phyloP scores from a whole-genome alignment of 2,113 vertebrate species.

The Phaethon lepturus region DNA sequence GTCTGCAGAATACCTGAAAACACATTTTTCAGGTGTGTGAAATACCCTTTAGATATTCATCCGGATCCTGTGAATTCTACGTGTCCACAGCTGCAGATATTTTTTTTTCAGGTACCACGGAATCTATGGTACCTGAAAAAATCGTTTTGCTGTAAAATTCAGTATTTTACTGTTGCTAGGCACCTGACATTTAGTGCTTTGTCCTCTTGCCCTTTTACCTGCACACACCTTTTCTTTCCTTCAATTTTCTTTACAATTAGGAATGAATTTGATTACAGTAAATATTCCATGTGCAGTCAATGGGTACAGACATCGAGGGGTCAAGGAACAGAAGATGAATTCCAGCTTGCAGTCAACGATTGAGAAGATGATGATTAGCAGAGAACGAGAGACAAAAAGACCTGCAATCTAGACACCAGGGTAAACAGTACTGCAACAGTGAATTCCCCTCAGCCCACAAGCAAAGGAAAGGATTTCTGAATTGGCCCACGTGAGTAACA shows the following conservation, averaged over 20 bases:
- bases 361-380: neutral
- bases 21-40: slow-evolving; percentile 10
- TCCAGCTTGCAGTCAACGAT: neutral
- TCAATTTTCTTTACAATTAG: slow-evolving; percentile 29
- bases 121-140: no score
- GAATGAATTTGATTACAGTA: slow-evolving; percentile 22
- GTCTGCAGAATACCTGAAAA: slow-evolving; percentile 18
- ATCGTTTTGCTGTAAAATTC: slow-evolving; percentile 33
- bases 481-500: fast-evolving
- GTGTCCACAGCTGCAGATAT: neutral
- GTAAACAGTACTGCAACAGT: neutral
- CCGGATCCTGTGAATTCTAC: slow-evolving; percentile 1
- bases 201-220: slow-evolving; percentile 50
- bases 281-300: neutral
- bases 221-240: neutral
- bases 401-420: neutral
- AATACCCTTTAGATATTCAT: neutral
- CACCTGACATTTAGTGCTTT: slow-evolving; percentile 21
- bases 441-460: neutral
- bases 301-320: neutral
- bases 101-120: neutral
- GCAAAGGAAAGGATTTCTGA: neutral
- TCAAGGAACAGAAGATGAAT: neutral
- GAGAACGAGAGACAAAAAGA: neutral
- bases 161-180: slow-evolving; percentile 57